Evolutionary conservation across 2,113 vertebrate species (phyloP).

Genomic region (Sinocyclocheilus grahami): DNA sequence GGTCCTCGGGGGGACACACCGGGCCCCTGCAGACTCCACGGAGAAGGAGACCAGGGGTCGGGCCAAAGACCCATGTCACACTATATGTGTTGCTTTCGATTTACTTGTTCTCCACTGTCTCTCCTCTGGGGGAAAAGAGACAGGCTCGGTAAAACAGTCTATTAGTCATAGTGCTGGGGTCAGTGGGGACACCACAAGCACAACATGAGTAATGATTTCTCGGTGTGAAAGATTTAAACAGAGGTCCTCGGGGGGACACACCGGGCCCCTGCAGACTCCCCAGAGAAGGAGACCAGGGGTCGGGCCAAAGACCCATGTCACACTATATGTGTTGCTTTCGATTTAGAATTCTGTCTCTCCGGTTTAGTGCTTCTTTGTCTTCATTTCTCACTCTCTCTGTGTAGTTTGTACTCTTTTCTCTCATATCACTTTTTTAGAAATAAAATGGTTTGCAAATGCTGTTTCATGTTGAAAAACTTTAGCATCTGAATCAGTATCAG

Average conservation of each 20-base stretch:
- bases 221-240: slow-evolving; percentile 34
- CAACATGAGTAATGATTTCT: slow-evolving; percentile 45
- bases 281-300: background rate
- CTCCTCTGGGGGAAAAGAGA: background rate
- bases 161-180: slow-evolving; percentile 38
- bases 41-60: background rate
- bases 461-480: background rate
- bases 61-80: background rate
- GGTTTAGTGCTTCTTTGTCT: background rate
- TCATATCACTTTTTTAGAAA: background rate
- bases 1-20: background rate
- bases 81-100: background rate
- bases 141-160: slow-evolving; percentile 25
- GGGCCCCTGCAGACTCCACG: background rate
- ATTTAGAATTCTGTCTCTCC: background rate
- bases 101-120: background rate
- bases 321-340: background rate
- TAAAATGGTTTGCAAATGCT: background rate
- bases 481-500: background rate
- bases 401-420: background rate
- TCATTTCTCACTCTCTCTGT: background rate
- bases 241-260: background rate
- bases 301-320: background rate
- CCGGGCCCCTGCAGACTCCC: background rate
- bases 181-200: slow-evolving; percentile 12